phyloP scores from a whole-genome alignment of 1,140 invertebrate species.

The Ceratina japonica region DNA sequence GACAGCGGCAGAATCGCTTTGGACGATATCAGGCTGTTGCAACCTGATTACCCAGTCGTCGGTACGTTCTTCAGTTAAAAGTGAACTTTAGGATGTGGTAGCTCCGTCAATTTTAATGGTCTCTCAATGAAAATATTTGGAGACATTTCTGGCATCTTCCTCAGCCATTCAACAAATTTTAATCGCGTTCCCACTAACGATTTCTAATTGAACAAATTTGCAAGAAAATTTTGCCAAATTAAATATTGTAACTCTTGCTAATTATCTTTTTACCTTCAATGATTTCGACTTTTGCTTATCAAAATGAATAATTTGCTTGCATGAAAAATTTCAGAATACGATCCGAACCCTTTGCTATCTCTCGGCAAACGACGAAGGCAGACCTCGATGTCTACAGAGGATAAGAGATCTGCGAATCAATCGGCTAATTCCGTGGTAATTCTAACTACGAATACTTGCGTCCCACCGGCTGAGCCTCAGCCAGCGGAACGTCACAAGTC shows the following conservation, averaged over 20 bases:
- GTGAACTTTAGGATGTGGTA: too few species aligned
- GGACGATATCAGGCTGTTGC: slow-evolving; percentile 92
- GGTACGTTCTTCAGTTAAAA: slow-evolving; percentile 77
- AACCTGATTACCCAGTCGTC: slow-evolving; percentile 93
- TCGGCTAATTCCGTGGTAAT: slow-evolving; percentile 25
- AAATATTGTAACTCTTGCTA: too few species aligned
- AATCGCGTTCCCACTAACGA: too few species aligned
- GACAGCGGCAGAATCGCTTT: slow-evolving; percentile 94
- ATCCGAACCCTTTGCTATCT: slow-evolving; percentile 88
- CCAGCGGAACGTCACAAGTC: slow-evolving; percentile 63
- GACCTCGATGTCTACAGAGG: slow-evolving; percentile 81
- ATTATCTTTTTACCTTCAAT: not conserved
- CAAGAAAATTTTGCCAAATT: too few species aligned
- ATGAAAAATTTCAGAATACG: slow-evolving; percentile 82
- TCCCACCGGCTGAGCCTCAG: slow-evolving; percentile 51
- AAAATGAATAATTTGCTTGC: too few species aligned
- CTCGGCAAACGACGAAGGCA: slow-evolving; percentile 87
- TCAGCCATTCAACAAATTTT: too few species aligned
- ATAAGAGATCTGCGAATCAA: slow-evolving; percentile 75
- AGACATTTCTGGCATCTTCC: too few species aligned
- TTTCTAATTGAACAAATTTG: too few species aligned
- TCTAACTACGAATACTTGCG: slow-evolving; percentile 46
- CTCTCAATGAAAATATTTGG: too few species aligned
- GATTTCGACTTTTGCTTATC: not conserved
- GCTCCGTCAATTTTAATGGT: too few species aligned